Percentiles rank a stretch among this genome's conserved stretches.
These are phyloP conservation scores for Leptogaster cylindrica DNA, from an alignment of 2,888 invertebrate genomes.

Conservation along the genomic window DNA sequence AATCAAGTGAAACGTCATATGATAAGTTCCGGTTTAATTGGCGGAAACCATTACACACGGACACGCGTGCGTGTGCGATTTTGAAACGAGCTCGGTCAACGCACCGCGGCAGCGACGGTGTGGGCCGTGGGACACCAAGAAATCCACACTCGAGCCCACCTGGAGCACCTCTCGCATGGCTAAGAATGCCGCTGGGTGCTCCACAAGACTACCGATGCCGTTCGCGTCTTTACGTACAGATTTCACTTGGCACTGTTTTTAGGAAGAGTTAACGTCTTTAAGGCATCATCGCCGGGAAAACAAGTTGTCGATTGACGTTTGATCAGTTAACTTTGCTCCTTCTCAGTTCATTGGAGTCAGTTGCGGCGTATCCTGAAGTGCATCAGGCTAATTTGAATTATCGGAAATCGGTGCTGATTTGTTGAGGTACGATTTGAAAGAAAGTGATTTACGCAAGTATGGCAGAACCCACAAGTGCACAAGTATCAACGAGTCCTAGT, in stretches of 20 bases:
- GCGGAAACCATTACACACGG: slow-evolving; percentile 15
- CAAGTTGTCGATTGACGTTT: slow-evolving; percentile 33
- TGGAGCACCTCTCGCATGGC: not conserved
- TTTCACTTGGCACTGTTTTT: slow-evolving; percentile 35
- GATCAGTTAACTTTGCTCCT: slow-evolving; percentile 33
- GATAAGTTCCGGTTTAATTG: slow-evolving; percentile 37
- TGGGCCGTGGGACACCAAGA: not conserved
- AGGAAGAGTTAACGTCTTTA: slow-evolving; percentile 34
- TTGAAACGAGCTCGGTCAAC: not conserved
- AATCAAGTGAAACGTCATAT: slow-evolving; percentile 29
- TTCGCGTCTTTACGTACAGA: slow-evolving; percentile 16
- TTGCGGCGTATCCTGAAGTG: not conserved
- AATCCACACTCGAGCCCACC: slow-evolving; percentile 1
- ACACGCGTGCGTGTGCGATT: not conserved
- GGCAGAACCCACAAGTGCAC: too few relatives aligned
- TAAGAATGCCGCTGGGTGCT: slow-evolving; percentile 12
- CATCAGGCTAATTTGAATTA: too few relatives aligned
- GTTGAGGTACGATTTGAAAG: too few relatives aligned
- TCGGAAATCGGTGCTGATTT: too few relatives aligned
- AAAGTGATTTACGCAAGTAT: too few relatives aligned
- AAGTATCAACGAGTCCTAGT: too few relatives aligned
- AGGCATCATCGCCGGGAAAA: not conserved
- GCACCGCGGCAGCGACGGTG: not conserved
- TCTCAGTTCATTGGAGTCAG: slow-evolving; percentile 3
- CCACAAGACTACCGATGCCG: slow-evolving; percentile 12